Evolutionary conservation across 2,888 invertebrate genomes (phyloP), one percentile per base, ranked within the genome.

Genomic region (Orthonychiurus folsomi): DNA sequence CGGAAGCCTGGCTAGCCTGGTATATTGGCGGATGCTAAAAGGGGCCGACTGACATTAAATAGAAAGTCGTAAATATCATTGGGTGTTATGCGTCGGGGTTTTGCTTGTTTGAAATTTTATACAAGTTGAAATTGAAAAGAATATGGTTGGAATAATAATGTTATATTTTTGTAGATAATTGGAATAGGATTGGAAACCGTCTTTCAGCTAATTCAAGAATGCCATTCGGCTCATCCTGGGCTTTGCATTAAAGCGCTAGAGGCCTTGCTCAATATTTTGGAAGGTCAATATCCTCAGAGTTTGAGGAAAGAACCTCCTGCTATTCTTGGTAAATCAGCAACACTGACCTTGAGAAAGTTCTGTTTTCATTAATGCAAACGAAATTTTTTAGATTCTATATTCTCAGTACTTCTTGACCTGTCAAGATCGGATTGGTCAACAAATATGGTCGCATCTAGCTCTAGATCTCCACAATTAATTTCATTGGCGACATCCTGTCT

Each of bases 401-500:
- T 72, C 57, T 61, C 66, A 2, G 64, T 71, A 26, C 61, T 72
- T 21, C 59, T 71, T 37, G 65, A 64, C 12, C 55, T 71, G 21
- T 70, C 72, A 2, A 72, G 68, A 28, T 64, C 60, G 52, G 68
- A 37, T 37, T 37, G 82, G 83, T n/a, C n/a, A 18, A 80, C 83
- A 60, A 81, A 82, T 74, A 80, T 82, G 71, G 80, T 80, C 60
- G 81, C 80, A 70, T 82, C 83, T 1, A 80, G 21, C n/a, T 52
- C 82, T 72, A 81, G 83, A 73, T 85, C 87, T 20, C 84, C 82
- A 66, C 84, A 83, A 71, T 82, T 95, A 73, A 90, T 92, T 23
- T 86, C 92, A 2, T 83, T 93, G 64, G 92, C 94, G 59, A 92
- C 93, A 76, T 88, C 96, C 1, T 94, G 94, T 72, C 81, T 99